Base-by-base conservation (phyloP, 1,140 invertebrate species). In the Dysdera silvatica region DNA sequence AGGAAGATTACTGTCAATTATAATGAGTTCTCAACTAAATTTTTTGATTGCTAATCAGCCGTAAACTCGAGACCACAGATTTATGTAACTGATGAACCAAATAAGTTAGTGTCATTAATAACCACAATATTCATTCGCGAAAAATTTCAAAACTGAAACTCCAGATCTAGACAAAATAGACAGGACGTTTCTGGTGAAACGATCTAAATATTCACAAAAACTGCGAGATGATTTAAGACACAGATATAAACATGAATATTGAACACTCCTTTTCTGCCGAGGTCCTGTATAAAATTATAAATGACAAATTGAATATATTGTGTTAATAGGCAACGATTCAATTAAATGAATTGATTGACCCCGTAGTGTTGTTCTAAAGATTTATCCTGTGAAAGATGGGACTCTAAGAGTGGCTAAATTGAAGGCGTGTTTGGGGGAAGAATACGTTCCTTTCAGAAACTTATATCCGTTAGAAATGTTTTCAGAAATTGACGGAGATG, bases 11-110 rank as follows among this genome's bases (percentile, higher is more conserved):
- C 52, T 32, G 14, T 72, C 1, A 51, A 47, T 10, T 53, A 31
- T 2, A 62, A 72, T 14, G 66, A 72, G 29, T 35, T 74, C 18
- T 18, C 47, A 1, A 73, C 72, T 8, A 48, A 70, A 14, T 23
- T 69, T 2, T 54, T 45, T 16, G 70, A 73, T 64, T 54, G 64
- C 18, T 71, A 70, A 35, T 49, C 66, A 14, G n/a, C 26, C 2
- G 41, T 70, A 20, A 70, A 70, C 45, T n/a, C 24, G 18, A 35
- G 69, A 6, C 69, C 69, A 14, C 47, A 70, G 8, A 55, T 28
- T 5, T 59, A 48, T 32, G 31, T 57, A 16, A 20, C 26, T n/a
- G 35, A 59, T 20, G 43, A 45, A 49, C 5, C 26, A 16, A 26
- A 31, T 33, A n/a, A n/a, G n/a, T n/a, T n/a, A n/a, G n/a, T n/a